phyloP scores from a whole-genome alignment of 2,113 vertebrate species.

The Paradoxurus hermaphroditus region DNA sequence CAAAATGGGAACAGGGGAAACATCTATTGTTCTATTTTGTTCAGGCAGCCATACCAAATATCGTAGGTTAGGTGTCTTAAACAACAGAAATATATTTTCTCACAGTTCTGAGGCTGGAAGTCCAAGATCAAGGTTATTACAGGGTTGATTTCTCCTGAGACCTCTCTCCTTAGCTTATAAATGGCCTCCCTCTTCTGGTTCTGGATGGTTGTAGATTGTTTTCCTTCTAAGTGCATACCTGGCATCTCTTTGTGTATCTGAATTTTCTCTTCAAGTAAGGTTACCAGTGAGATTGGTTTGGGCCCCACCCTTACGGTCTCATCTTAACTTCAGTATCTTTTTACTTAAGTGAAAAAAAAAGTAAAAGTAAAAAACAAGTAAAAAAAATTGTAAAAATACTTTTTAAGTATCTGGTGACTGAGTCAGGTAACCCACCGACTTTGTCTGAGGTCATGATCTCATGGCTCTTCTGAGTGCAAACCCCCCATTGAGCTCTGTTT shows the following conservation, averaged over 20 bases:
- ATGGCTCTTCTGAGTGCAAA: no score
- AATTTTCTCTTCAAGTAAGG: neutral
- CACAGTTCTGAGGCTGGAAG: neutral
- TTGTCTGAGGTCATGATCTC: no score
- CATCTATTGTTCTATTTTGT: neutral
- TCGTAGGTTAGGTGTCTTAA: neutral
- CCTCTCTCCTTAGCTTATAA: neutral
- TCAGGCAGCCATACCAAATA: neutral
- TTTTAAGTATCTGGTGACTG: no score
- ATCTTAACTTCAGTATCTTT: neutral
- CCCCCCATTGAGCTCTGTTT: no score
- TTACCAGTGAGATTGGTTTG: neutral
- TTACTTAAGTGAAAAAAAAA: neutral
- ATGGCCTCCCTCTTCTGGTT: neutral
- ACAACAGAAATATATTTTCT: neutral
- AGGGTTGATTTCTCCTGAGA: neutral
- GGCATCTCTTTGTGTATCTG: no score
- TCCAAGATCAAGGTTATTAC: neutral
- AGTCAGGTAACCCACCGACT: no score
- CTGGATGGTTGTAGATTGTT: neutral
- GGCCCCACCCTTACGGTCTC: accelerated
- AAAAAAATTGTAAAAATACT: no score
- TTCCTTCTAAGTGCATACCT: no score
- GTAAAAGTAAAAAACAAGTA: no score
- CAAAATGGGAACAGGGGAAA: neutral